phyloP scores from a whole-genome alignment of 37 sponge, comb jelly and placozoan genomes.

The Ephydatia muelleri region DNA sequence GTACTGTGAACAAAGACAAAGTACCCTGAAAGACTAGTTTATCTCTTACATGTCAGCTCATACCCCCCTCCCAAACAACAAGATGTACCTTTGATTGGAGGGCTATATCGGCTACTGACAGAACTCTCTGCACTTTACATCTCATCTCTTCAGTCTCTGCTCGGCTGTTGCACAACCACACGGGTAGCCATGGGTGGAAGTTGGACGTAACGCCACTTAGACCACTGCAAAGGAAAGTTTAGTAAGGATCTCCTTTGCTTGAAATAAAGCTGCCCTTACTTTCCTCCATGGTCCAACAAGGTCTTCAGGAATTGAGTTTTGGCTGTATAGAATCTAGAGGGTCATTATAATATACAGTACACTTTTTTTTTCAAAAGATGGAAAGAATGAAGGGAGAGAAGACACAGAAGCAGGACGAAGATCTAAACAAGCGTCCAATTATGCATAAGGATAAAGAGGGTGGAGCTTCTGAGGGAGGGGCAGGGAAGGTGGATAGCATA shows the following conservation, averaged over 20 bases:
- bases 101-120: slow-evolving; percentile 54
- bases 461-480: too few relatives aligned
- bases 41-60: background rate
- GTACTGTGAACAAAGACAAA: slow-evolving; percentile 46
- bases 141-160: slow-evolving; percentile 12
- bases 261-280: slow-evolving; percentile 38
- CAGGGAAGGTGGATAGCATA: slow-evolving; percentile 15
- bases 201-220: slow-evolving; percentile 86
- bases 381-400: background rate
- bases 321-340: slow-evolving; percentile 72
- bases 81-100: slow-evolving; percentile 33
- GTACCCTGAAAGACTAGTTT: background rate
- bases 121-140: slow-evolving; percentile 36
- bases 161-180: slow-evolving; percentile 70
- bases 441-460: background rate
- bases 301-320: slow-evolving; percentile 67
- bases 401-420: too few relatives aligned
- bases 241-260: background rate
- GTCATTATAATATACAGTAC: background rate
- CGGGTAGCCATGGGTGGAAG: slow-evolving; percentile 81
- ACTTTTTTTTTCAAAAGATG: background rate
- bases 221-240: slow-evolving; percentile 52
- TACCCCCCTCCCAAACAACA: background rate
- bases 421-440: background rate
- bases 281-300: slow-evolving; percentile 71